phyloP scores from a whole-genome alignment of 2,113 vertebrate species.

The Leptobrachium leishanense region DNA sequence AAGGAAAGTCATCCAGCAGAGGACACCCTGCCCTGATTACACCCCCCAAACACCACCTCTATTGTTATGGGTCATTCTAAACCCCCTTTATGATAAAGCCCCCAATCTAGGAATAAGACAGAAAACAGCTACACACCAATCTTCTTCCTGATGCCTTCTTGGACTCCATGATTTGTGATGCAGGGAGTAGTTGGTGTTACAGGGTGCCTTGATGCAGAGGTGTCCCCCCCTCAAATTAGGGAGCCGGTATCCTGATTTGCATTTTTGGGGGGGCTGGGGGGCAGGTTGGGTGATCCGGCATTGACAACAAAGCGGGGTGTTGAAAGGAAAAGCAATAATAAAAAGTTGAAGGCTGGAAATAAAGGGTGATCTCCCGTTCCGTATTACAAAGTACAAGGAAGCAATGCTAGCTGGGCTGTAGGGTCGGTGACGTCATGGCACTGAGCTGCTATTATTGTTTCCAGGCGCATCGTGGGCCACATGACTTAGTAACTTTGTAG shows the following conservation, averaged over 20 bases:
- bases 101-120: slow-evolving; percentile 47
- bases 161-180: slow-evolving; percentile 76
- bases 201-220: slow-evolving; percentile 45
- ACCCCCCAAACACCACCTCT: background rate
- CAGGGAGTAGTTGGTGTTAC: slow-evolving; percentile 37
- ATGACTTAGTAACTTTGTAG: slow-evolving; percentile 44
- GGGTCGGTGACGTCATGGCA: slow-evolving; percentile 80
- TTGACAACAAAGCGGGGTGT: slow-evolving; percentile 50
- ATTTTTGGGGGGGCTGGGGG: slow-evolving; percentile 61
- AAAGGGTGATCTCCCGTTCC: slow-evolving; percentile 66
- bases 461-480: slow-evolving; percentile 57
- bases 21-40: background rate
- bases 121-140: slow-evolving; percentile 87
- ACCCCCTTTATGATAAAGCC: background rate
- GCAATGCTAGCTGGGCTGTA: slow-evolving; percentile 73
- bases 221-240: slow-evolving; percentile 71
- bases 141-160: slow-evolving; percentile 88
- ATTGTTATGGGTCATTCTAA: background rate
- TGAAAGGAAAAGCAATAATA: slow-evolving; percentile 52
- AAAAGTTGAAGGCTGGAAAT: slow-evolving; percentile 65
- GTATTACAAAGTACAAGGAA: slow-evolving; percentile 84
- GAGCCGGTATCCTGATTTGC: slow-evolving; percentile 69
- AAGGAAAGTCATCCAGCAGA: too few relatives aligned
- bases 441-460: slow-evolving; percentile 81
- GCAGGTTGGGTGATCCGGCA: slow-evolving; percentile 40